phyloP scores from a whole-genome alignment of 2,797 vertebrate genomes.

The Hippopotamyrus pictus region DNA sequence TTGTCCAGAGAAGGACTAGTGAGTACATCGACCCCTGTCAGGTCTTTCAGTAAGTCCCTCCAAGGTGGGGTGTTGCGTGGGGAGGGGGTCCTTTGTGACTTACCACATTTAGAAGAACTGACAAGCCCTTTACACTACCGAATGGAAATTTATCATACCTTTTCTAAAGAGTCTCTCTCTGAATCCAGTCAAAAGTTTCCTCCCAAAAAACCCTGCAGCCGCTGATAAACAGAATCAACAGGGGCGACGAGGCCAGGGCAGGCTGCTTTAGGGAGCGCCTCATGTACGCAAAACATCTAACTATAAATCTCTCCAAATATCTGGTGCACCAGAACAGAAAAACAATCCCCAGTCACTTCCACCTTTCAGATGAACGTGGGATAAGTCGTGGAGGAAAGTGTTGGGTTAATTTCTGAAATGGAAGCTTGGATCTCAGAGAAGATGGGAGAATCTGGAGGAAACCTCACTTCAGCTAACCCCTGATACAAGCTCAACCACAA shows the following conservation, averaged over 20 bases:
- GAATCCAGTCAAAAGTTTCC: constrained; percentile 52
- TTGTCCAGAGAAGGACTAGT: constrained; percentile 29
- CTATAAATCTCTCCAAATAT: constrained; percentile 45
- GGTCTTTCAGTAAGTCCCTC: neutral
- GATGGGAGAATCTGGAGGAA: neutral
- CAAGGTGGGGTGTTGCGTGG: neutral
- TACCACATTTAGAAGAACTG: constrained; percentile 50
- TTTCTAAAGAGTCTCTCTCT: neutral
- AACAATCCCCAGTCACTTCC: constrained; percentile 23
- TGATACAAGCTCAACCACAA: neutral
- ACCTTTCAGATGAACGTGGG: neutral
- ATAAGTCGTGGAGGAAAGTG: neutral
- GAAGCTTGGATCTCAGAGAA: neutral
- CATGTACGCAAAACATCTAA: neutral
- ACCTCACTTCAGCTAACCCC: neutral
- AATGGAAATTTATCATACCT: constrained; percentile 30
- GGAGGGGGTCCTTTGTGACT: constrained; percentile 51
- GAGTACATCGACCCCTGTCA: constrained; percentile 26
- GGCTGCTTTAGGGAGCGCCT: neutral
- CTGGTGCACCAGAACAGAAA: constrained; percentile 14
- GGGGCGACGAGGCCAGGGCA: constrained; percentile 39
- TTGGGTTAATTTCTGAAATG: neutral
- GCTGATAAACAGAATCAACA: constrained; percentile 55
- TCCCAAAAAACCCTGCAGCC: constrained; percentile 43
- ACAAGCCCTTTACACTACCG: constrained; percentile 40